These are phyloP conservation scores for Macrosiphum euphorbiae DNA, from an alignment of 2,888 invertebrate species.

Conservation along the genomic window DNA sequence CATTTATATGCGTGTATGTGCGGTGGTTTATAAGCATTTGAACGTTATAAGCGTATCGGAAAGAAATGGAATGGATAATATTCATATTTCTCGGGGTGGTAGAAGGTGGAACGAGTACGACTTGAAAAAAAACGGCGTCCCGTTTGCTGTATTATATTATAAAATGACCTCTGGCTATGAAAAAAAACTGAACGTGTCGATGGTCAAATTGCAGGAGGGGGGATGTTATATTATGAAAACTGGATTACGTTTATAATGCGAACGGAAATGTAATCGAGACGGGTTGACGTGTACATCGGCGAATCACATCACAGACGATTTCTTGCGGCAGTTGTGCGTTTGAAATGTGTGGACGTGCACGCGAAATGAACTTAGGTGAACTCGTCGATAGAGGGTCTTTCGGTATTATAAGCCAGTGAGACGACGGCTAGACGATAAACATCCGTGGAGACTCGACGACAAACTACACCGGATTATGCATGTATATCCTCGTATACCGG, in stretches of 20 bases:
- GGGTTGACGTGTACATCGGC: not conserved
- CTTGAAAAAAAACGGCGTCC: not conserved
- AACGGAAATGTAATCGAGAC: not conserved
- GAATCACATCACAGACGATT: not conserved
- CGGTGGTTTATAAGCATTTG: not conserved
- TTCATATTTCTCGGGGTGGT: not conserved
- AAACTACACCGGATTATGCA: not conserved
- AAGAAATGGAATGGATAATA: not conserved
- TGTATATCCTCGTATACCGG: not conserved
- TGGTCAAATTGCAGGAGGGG: not conserved
- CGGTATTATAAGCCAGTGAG: not conserved
- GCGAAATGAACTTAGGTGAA: no score
- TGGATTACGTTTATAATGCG: not conserved
- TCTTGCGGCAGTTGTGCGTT: not conserved
- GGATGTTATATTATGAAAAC: not conserved
- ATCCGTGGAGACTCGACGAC: not conserved
- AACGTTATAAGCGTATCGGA: not conserved
- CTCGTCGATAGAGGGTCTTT: no score
- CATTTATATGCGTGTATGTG: not conserved
- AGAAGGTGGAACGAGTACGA: not conserved
- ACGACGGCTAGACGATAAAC: not conserved
- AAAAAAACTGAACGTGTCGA: not conserved
- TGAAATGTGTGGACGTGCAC: not conserved
- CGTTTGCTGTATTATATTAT: not conserved
- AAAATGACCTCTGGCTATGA: not conserved